Evolutionary conservation across 2,113 vertebrate genomes (phyloP).

Genomic region (Ictalurus punctatus): DNA sequence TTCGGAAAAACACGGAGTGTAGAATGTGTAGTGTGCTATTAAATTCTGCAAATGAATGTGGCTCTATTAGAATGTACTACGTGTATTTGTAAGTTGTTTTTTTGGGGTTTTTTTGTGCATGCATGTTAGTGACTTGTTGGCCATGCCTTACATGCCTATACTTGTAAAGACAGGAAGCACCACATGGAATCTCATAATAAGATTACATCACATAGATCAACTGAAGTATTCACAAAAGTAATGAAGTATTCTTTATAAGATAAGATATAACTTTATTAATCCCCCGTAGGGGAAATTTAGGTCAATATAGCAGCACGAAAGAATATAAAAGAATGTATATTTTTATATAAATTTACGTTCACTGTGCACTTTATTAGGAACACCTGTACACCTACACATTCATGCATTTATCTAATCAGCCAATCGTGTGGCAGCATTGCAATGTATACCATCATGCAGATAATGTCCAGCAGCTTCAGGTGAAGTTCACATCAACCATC

Average conservation of each 20-base stretch:
- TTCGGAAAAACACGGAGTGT: background rate
- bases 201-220: background rate
- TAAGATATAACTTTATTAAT: too few relatives aligned
- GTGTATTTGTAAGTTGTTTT: background rate
- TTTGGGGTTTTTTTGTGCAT: background rate
- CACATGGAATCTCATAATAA: background rate
- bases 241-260: background rate
- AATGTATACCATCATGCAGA: too few relatives aligned
- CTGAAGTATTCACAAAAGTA: background rate
- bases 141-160: background rate
- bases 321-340: too few relatives aligned
- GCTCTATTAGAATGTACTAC: background rate
- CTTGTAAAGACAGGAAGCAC: conserved; percentile 1
- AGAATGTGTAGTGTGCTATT: background rate
- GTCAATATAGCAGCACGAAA: too few relatives aligned
- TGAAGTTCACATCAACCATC: too few relatives aligned
- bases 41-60: background rate
- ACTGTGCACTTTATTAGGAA: too few relatives aligned
- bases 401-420: too few relatives aligned
- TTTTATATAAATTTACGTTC: background rate
- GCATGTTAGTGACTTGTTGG: background rate
- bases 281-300: too few relatives aligned
- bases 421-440: too few relatives aligned
- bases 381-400: background rate
- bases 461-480: too few relatives aligned